Percentiles rank a stretch among this genome's conserved stretches.
Conservation (phyloP, 1,140 invertebrate species). For the Mactra quadrangularis region DNA sequence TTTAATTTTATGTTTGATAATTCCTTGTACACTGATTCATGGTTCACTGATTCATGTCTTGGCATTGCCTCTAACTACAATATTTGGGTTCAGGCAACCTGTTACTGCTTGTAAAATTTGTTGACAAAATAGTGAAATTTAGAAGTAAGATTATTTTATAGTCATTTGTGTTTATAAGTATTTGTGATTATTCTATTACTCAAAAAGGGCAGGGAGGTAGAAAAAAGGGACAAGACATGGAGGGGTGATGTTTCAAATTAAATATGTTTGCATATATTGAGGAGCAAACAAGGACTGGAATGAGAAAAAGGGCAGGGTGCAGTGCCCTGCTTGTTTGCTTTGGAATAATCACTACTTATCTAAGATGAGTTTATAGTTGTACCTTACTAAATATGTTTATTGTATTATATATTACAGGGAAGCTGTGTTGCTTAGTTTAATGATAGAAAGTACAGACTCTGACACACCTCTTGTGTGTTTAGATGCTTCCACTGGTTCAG, state of each 20-base stretch:
- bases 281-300: not conserved
- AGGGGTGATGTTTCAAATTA: not conserved
- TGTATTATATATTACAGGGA: conserved; percentile 10
- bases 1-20: too few relatives aligned
- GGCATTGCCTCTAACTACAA: too few relatives aligned
- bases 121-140: too few relatives aligned
- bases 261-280: not conserved
- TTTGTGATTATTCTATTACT: not conserved
- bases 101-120: too few relatives aligned
- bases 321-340: not conserved
- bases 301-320: too few relatives aligned
- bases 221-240: too few relatives aligned
- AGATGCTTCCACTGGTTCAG: conserved; percentile 31
- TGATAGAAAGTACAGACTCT: not conserved
- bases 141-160: not conserved
- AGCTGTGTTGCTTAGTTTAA: conserved; percentile 11
- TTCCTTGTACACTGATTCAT: too few relatives aligned
- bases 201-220: too few relatives aligned
- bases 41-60: too few relatives aligned
- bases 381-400: not conserved
- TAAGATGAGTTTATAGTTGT: too few relatives aligned
- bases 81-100: too few relatives aligned
- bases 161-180: not conserved
- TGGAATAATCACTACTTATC: not conserved
- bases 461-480: conserved; percentile 20